These are phyloP conservation scores for Euwallacea similis DNA, from an alignment of 1,140 invertebrate genomes.

Conservation along the genomic window DNA sequence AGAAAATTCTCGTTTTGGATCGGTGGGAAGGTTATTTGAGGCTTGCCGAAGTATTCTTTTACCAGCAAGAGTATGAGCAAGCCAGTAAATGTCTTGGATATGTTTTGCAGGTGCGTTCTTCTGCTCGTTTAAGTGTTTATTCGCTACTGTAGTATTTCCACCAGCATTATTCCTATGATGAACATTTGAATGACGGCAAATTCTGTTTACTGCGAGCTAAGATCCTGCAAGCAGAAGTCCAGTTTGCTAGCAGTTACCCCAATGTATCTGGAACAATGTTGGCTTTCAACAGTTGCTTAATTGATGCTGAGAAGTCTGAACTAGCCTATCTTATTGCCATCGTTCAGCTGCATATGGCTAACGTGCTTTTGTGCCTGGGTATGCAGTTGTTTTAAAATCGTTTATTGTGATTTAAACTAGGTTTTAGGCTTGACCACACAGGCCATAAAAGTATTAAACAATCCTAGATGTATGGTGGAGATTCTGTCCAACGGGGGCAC, in stretches of 20 bases:
- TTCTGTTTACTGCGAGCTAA: conserved; percentile 59
- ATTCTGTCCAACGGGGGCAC: conserved; percentile 79
- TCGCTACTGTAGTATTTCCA: neutral
- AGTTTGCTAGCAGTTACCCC: conserved; percentile 55
- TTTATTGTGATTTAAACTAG: neutral
- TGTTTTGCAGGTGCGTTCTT: conserved; percentile 42
- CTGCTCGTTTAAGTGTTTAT: neutral
- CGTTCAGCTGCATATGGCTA: conserved; percentile 77
- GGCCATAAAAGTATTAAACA: conserved; percentile 68
- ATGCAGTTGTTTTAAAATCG: neutral
- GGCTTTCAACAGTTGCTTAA: conserved; percentile 70
- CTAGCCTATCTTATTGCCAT: conserved; percentile 73
- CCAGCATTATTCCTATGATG: conserved; percentile 31
- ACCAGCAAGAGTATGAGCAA: conserved; percentile 67
- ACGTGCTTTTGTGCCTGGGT: conserved; percentile 67
- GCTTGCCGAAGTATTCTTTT: conserved; percentile 67
- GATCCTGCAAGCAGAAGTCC: conserved; percentile 72
- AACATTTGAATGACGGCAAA: conserved; percentile 35
- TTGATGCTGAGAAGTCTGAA: conserved; percentile 70
- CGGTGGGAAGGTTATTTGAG: conserved; percentile 68
- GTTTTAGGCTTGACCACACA: conserved; percentile 66
- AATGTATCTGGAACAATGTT: conserved; percentile 60
- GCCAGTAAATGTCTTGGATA: conserved; percentile 64
- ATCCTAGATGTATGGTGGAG: conserved; percentile 58
- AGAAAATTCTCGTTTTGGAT: conserved; percentile 72